These are phyloP conservation scores for Dunckerocampus dactyliophorus DNA, from an alignment of 2,113 vertebrate species.

Conservation along the genomic window DNA sequence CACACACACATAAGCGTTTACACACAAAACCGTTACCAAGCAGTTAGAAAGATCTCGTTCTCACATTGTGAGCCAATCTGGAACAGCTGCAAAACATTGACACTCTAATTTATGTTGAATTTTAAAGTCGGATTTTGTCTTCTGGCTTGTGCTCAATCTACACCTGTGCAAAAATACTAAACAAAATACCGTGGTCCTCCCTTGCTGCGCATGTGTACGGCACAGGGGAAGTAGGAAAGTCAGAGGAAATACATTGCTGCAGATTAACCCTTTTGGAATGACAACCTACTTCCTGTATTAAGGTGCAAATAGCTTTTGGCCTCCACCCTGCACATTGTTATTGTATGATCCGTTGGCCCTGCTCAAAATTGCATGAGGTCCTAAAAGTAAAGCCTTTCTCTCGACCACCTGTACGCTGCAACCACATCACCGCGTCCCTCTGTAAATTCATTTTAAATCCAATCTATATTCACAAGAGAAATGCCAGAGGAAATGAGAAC, in stretches of 20 bases:
- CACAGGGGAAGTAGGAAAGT: background rate
- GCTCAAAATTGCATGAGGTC: slow-evolving; percentile 53
- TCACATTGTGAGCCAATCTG: slow-evolving; percentile 15
- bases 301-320: slow-evolving; percentile 40
- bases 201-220: too few relatives aligned
- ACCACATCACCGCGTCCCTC: slow-evolving; percentile 2
- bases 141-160: background rate
- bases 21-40: slow-evolving; percentile 2
- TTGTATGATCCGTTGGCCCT: slow-evolving; percentile 37
- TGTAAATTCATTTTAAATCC: slow-evolving; percentile 39
- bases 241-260: background rate
- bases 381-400: slow-evolving; percentile 26
- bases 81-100: slow-evolving; percentile 20
- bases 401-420: slow-evolving; percentile 47
- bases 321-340: slow-evolving; percentile 24
- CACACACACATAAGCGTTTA: slow-evolving; percentile 11
- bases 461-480: slow-evolving; percentile 60
- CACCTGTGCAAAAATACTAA: slow-evolving; percentile 5
- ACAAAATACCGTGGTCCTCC: too few relatives aligned
- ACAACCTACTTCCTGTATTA: slow-evolving; percentile 24
- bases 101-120: slow-evolving; percentile 22
- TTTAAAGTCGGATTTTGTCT: slow-evolving; percentile 10
- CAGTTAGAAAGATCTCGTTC: slow-evolving; percentile 7
- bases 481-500: slow-evolving; percentile 29
- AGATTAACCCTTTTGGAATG: background rate